A percentile compares a stretch with the other conserved stretches of the same genome.
These are phyloP conservation scores for Bettongia penicillata DNA, from an alignment of 2,113 vertebrate genomes.

Conservation along the genomic window DNA sequence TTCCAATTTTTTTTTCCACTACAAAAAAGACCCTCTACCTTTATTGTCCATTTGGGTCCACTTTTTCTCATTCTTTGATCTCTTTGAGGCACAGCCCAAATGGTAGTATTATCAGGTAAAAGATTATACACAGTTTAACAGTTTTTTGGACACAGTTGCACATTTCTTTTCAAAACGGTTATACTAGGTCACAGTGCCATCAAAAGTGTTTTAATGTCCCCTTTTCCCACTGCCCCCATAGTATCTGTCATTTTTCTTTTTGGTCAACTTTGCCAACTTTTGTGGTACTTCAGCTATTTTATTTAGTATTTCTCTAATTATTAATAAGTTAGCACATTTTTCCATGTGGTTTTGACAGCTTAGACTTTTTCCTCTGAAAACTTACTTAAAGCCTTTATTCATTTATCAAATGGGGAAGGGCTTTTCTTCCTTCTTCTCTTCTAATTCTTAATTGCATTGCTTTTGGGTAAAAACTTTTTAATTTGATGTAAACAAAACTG, in stretches of 20 bases:
- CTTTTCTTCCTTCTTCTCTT: not conserved
- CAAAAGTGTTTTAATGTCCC: not conserved
- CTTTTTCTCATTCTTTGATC: not conserved
- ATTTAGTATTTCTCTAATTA: not conserved
- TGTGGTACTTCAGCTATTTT: not conserved
- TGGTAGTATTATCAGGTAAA: not conserved
- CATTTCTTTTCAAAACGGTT: not conserved
- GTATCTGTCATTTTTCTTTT: not conserved
- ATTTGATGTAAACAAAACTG: no score
- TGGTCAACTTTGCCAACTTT: not conserved
- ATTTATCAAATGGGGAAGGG: not conserved
- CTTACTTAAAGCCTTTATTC: not conserved
- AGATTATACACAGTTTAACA: not conserved
- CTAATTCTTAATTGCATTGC: no score
- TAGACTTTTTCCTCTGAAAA: not conserved
- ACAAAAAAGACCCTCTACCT: not conserved
- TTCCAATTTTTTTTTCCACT: not conserved
- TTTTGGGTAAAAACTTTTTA: no score
- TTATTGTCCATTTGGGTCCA: not conserved
- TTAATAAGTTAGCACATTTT: not conserved
- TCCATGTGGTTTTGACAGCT: not conserved
- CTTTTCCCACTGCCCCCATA: not conserved
- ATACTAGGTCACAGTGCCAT: not conserved
- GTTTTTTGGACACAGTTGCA: not conserved
- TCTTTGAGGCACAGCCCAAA: not conserved